These are phyloP conservation scores for Acrobasis repandana DNA, from an alignment of 2,888 invertebrate species.

Conservation along the genomic window DNA sequence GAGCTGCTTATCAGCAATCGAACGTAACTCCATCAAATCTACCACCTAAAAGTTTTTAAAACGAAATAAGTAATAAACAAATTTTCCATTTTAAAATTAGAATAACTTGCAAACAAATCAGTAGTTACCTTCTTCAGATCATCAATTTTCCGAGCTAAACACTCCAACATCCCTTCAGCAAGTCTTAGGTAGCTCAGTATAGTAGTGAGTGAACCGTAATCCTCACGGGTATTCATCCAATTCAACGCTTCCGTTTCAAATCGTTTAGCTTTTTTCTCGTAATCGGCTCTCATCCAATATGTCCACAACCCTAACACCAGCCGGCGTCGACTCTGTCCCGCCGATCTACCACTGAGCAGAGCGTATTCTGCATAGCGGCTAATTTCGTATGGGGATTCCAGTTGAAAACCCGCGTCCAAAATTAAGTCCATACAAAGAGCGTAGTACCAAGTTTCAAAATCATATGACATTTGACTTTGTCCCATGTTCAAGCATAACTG, in stretches of 20 bases:
- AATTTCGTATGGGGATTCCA: slow-evolving; percentile 74
- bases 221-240: slow-evolving; percentile 50
- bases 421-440: slow-evolving; percentile 82
- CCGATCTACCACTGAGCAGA: slow-evolving; percentile 47
- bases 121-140: slow-evolving; percentile 64
- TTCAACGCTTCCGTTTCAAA: slow-evolving; percentile 68
- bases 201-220: slow-evolving; percentile 55
- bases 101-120: background rate
- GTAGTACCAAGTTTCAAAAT: slow-evolving; percentile 79
- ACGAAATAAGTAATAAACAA: background rate
- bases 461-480: slow-evolving; percentile 46
- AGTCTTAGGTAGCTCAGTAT: slow-evolving; percentile 65
- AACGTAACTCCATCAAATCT: slow-evolving; percentile 72
- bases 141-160: slow-evolving; percentile 71
- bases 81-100: background rate
- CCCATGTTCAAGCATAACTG: slow-evolving; percentile 54
- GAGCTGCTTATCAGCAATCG: slow-evolving; percentile 68
- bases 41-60: slow-evolving; percentile 55
- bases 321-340: slow-evolving; percentile 55
- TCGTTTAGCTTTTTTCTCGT: slow-evolving; percentile 60
- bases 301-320: slow-evolving; percentile 68
- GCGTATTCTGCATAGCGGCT: slow-evolving; percentile 64
- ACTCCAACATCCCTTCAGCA: slow-evolving; percentile 74
- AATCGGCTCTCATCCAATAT: slow-evolving; percentile 66
- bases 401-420: slow-evolving; percentile 80